Evolutionary conservation across 1,140 invertebrate species (phyloP).

Genomic region (Tetraneura akinire): DNA sequence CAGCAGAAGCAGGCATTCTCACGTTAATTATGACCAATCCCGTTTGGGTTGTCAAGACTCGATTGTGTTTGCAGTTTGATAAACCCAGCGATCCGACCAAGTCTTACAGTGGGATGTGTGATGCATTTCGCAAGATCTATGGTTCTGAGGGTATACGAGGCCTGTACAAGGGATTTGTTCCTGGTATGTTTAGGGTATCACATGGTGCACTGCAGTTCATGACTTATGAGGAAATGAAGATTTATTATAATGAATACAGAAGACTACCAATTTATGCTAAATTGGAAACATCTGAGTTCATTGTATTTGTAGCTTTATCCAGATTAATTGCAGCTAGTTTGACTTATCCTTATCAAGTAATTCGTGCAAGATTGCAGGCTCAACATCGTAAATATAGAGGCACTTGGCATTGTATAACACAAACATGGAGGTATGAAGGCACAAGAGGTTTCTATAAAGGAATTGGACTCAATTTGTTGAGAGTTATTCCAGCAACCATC

Average conservation of each 20-base stretch:
- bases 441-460: constrained; percentile 92
- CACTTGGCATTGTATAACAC: constrained; percentile 80
- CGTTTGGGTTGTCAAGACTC: constrained; percentile 95
- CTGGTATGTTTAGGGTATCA: constrained; percentile 95
- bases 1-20: constrained; percentile 86
- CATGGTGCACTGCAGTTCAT: constrained; percentile 99
- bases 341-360: constrained; percentile 97
- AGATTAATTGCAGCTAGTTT: constrained; percentile 90
- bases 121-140: constrained; percentile 90
- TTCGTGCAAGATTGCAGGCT: constrained; percentile 94
- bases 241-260: constrained; percentile 79
- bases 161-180: constrained; percentile 93
- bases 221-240: constrained; percentile 98
- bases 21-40: constrained; percentile 94
- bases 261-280: constrained; percentile 83
- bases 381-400: constrained; percentile 87
- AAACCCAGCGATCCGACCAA: constrained; percentile 61
- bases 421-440: constrained; percentile 89
- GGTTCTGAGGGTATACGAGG: constrained; percentile 85
- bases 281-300: constrained; percentile 83
- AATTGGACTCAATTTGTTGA: constrained; percentile 79
- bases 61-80: constrained; percentile 82
- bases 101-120: constrained; percentile 83
- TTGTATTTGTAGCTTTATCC: constrained; percentile 89
- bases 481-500: constrained; percentile 92